Conservation (phyloP, 2,888 invertebrate genomes). For the Ommatoiulus sabulosus region DNA sequence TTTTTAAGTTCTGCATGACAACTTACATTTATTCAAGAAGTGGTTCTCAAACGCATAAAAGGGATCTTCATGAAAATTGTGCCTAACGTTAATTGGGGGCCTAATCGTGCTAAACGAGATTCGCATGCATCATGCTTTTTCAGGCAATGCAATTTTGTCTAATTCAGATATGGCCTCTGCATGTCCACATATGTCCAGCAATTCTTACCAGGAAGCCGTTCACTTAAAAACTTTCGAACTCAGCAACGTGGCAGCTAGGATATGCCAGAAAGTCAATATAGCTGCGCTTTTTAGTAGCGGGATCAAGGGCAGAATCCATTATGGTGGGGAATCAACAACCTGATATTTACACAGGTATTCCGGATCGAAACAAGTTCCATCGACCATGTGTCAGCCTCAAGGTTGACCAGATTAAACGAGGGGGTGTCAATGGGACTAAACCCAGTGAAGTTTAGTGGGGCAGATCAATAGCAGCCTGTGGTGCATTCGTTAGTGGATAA, state of each 20-base stretch:
- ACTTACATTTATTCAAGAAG: too few species aligned
- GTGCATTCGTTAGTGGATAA: neutral
- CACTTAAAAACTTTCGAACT: neutral
- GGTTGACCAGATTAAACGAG: neutral
- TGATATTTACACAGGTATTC: neutral
- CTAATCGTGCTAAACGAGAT: too few species aligned
- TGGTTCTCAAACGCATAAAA: too few species aligned
- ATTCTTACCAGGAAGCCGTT: neutral
- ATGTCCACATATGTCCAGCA: too few species aligned
- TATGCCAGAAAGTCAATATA: neutral
- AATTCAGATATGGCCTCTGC: too few species aligned
- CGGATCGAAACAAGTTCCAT: neutral
- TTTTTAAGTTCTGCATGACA: too few species aligned
- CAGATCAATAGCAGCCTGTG: neutral
- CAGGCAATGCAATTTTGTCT: too few species aligned
- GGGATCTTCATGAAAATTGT: too few species aligned
- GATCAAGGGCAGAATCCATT: neutral
- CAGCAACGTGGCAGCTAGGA: neutral
- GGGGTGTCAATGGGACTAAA: neutral
- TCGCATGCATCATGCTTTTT: too few species aligned
- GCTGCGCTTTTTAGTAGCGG: neutral
- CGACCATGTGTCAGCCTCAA: neutral
- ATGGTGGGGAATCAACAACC: neutral
- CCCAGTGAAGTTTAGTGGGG: neutral
- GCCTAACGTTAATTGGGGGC: too few species aligned